Evolutionary conservation across 2,797 vertebrate genomes (phyloP).

Genomic region (Enteromius afrohamiltoni): DNA sequence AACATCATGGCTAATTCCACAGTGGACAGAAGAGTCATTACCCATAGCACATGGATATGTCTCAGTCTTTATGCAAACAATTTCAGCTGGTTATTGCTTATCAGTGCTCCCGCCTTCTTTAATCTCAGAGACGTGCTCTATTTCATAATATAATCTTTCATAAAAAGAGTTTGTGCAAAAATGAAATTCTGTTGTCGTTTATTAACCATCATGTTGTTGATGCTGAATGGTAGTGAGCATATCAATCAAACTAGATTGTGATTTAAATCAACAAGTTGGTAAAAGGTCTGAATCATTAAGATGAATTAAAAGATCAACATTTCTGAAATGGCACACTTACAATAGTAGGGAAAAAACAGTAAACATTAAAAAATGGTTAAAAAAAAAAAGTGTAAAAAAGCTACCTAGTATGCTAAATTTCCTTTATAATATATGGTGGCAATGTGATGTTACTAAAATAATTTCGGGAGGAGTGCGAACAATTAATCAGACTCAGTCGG

Average conservation of each 20-base stretch:
- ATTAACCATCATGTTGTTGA: background rate
- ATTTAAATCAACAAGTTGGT: background rate
- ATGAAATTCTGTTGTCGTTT: background rate
- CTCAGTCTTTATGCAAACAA: slow-evolving; percentile 21
- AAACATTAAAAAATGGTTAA: background rate
- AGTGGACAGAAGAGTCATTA: slow-evolving; percentile 26
- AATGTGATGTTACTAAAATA: too few species aligned
- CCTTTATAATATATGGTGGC: too few species aligned
- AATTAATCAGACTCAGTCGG: too few species aligned
- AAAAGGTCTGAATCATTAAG: background rate
- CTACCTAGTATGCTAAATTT: too few species aligned
- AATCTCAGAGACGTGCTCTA: background rate
- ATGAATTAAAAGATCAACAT: background rate
- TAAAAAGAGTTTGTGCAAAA: background rate
- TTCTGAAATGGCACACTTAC: background rate
- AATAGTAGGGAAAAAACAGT: background rate
- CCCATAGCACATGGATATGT: slow-evolving; percentile 1
- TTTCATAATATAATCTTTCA: slow-evolving; percentile 4
- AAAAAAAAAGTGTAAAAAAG: too few species aligned
- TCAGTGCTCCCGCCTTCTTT: slow-evolving; percentile 5
- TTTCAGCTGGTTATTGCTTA: slow-evolving; percentile 22
- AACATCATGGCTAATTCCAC: slow-evolving; percentile 33
- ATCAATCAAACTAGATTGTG: background rate
- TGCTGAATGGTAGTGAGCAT: background rate
- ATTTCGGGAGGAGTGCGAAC: too few species aligned